phyloP scores from a whole-genome alignment of 2,797 vertebrate species.

The Alcedo quadribrachys region DNA sequence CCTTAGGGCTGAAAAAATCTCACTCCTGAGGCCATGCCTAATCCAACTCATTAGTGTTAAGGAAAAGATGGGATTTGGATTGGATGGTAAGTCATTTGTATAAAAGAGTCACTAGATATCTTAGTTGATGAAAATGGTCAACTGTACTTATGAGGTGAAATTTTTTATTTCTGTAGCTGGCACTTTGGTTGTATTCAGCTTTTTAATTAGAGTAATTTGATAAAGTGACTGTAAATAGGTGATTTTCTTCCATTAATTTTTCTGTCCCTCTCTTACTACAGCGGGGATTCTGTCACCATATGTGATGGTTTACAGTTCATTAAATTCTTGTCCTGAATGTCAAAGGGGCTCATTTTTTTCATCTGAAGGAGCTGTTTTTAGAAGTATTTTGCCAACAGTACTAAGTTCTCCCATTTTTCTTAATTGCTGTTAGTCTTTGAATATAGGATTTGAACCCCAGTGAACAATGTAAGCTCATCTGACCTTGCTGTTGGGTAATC shows the following conservation, averaged over 20 bases:
- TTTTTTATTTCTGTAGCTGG: neutral
- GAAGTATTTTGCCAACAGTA: slow-evolving; percentile 18
- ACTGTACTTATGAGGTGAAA: neutral
- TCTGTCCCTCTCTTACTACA: neutral
- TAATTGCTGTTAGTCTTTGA: slow-evolving; percentile 42
- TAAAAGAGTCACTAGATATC: neutral
- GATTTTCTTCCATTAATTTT: neutral
- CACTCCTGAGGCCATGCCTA: neutral
- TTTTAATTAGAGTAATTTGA: slow-evolving; percentile 3
- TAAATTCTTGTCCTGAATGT: slow-evolving; percentile 60
- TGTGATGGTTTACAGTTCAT: slow-evolving; percentile 73
- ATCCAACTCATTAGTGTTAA: neutral
- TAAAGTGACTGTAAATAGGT: slow-evolving; percentile 7
- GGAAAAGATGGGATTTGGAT: neutral
- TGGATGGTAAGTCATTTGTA: neutral
- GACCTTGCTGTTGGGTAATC: neutral
- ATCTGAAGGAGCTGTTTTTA: slow-evolving; percentile 29
- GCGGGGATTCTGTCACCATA: slow-evolving; percentile 59
- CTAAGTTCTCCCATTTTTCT: slow-evolving; percentile 44
- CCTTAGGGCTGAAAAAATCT: neutral
- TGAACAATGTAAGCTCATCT: neutral
- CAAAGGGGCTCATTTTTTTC: slow-evolving; percentile 49
- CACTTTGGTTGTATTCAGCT: neutral
- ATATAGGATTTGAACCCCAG: neutral
- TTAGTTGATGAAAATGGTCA: neutral